A percentile compares a stretch with the other conserved stretches of the same genome.
phyloP scores from a whole-genome alignment of 2,888 invertebrate species.

The Eudasyphora cyanicolor region DNA sequence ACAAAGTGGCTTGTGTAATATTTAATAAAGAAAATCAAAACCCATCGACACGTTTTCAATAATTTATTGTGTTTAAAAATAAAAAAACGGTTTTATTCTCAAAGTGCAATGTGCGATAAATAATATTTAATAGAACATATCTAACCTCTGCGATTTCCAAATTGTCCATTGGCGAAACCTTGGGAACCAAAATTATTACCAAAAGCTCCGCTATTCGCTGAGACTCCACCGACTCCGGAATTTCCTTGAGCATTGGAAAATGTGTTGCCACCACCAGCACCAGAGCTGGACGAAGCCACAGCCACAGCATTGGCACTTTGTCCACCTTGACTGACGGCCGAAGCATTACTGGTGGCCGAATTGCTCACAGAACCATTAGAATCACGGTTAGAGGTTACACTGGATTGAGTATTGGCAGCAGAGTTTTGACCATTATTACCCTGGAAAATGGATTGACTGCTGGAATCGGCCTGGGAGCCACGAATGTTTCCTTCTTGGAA shows the following conservation, averaged over 20 bases:
- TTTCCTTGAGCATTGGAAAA: constrained; percentile 44
- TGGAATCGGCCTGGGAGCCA: constrained; percentile 73
- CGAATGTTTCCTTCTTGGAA: constrained; percentile 69
- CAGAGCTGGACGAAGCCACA: constrained; percentile 64
- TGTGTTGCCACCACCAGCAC: constrained; percentile 51
- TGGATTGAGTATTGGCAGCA: constrained; percentile 72
- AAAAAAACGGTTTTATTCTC: neutral
- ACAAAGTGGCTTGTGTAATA: too few species aligned
- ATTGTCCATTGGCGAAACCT: constrained; percentile 37
- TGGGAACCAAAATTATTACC: constrained; percentile 62
- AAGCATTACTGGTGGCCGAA: constrained; percentile 74
- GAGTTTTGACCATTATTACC: constrained; percentile 72
- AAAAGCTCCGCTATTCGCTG: constrained; percentile 67
- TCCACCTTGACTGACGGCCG: constrained; percentile 71
- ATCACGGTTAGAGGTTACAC: constrained; percentile 70
- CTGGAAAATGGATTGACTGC: constrained; percentile 75
- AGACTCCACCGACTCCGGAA: constrained; percentile 55
- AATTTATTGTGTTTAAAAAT: constrained; percentile 27
- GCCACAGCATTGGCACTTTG: constrained; percentile 71
- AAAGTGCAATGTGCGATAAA: neutral
- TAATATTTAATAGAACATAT: neutral
- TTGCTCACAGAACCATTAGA: constrained; percentile 73
- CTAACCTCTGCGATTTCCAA: constrained; percentile 54
- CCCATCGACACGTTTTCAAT: neutral
- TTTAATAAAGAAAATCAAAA: too few species aligned